Evolutionary conservation across 2,113 vertebrate genomes (phyloP).

Genomic region (Lycaon pictus): DNA sequence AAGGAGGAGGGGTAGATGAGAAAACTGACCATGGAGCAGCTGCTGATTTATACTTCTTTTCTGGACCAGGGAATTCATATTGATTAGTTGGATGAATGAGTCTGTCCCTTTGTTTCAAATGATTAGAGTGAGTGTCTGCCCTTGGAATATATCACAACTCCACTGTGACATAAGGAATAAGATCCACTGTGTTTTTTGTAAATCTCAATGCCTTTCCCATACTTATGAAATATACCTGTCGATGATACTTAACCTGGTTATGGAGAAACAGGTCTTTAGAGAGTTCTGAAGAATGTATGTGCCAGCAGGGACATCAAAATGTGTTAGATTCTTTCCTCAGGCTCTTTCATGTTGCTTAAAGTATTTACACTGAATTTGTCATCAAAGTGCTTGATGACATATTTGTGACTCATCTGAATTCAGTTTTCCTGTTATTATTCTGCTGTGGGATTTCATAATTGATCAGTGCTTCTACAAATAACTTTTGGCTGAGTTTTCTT

Average conservation of each 20-base stretch:
- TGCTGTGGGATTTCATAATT: conserved; percentile 40
- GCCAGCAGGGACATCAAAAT: not conserved
- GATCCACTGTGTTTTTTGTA: conserved; percentile 61
- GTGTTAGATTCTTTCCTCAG: not conserved
- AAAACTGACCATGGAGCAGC: conserved; percentile 63
- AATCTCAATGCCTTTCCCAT: conserved; percentile 65
- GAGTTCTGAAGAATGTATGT: not conserved
- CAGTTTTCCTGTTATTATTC: conserved; percentile 48
- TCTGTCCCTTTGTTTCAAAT: conserved; percentile 69
- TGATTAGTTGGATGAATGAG: conserved; percentile 77
- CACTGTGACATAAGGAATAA: conserved; percentile 64
- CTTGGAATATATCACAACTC: conserved; percentile 70
- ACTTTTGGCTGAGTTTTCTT: conserved; percentile 30
- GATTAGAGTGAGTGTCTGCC: conserved; percentile 76
- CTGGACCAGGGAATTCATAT: conserved; percentile 67
- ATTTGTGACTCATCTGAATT: conserved; percentile 39
- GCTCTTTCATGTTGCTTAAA: conserved; percentile 10
- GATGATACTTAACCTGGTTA: conserved; percentile 57
- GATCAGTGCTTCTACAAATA: conserved; percentile 43
- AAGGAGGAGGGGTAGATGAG: conserved; percentile 55
- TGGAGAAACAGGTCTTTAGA: conserved; percentile 38
- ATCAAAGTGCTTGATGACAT: conserved; percentile 37
- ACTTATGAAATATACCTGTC: conserved; percentile 70
- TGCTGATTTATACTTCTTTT: conserved; percentile 78
- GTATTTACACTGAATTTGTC: conserved; percentile 43